Evolutionary conservation across 2,888 invertebrate genomes (phyloP), one percentile per base, ranked within the genome.

Genomic region (Orthosia gracilis): DNA sequence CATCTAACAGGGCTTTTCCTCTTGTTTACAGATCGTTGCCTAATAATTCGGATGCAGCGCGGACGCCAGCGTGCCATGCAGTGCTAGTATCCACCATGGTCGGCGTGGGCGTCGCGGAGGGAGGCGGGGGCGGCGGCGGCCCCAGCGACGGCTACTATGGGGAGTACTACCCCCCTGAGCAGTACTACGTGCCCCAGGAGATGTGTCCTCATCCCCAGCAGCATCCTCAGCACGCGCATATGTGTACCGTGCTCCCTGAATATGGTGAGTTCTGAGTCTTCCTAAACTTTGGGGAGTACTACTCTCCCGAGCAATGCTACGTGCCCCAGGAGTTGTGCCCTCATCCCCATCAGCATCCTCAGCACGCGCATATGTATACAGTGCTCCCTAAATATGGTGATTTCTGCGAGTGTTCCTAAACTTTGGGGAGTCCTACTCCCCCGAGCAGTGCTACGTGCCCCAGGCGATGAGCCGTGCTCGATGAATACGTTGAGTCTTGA

Each of bases 351-450:
- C 95, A 95, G 92, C 97, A 97, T 90, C 97, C 96, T 50, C 97
- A 96, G 92, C 97, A 96, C 88, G 95, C 96, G 86, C 97, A 97
- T 89, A 97, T 98, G 96, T 98, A 98, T 95, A 97, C 97, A 83
- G 97, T 98, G 93, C 98, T 98, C 90, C 97, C 97, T 89, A n/a
- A 98, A 93, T 98, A 97, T 94, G 98, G 98, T 98, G 94, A 97
- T 97, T 85, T 21, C 4, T 40, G 9, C n/a, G n/a, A 40, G 9
- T 40, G 7, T 40, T 9, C 40, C 7, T 40, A 9, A 5, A 96
- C 92, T 95, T 95, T 93, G 97, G 97, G 91, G 97, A 97, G 92
- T 97, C 97, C 93, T 97, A 97, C 94, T 96, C 96, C 85, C 92
- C 94, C 67, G 97, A 97, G 87, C 96, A 96, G 89, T 97, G 97